Conservation (phyloP, 2,797 vertebrate genomes). For the Tachyglossus aculeatus region DNA sequence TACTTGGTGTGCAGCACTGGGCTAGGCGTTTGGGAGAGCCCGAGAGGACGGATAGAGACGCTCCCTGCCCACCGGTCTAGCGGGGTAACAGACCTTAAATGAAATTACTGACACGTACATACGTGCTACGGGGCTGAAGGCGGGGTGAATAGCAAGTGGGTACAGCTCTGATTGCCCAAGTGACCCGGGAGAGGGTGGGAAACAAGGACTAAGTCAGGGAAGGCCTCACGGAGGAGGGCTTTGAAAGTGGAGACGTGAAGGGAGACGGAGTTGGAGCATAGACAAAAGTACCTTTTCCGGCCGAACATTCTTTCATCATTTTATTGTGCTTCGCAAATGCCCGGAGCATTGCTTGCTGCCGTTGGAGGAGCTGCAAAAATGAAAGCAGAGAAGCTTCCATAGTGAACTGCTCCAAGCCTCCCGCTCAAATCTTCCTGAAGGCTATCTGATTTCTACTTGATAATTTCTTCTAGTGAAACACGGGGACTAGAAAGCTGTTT, state of each 20-base stretch:
- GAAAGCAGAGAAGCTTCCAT: conserved; percentile 18
- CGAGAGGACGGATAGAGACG: too few relatives aligned
- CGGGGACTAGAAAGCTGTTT: too few relatives aligned
- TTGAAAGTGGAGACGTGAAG: background rate
- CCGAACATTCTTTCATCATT: conserved; percentile 90
- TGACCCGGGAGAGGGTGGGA: background rate
- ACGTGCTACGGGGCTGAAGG: too few relatives aligned
- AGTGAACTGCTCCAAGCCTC: conserved; percentile 1
- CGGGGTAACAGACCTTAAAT: background rate
- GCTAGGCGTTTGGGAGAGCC: too few relatives aligned
- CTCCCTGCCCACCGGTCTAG: too few relatives aligned
- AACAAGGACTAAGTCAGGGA: too few relatives aligned
- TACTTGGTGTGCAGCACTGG: too few relatives aligned
- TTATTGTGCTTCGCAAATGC: conserved; percentile 90
- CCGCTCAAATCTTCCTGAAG: too few relatives aligned
- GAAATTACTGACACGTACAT: background rate
- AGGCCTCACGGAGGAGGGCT: too few relatives aligned
- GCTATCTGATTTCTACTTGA: too few relatives aligned
- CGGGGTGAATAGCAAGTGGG: too few relatives aligned
- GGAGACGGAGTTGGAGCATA: background rate
- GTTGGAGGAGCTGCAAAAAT: conserved; percentile 73
- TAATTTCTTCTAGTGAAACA: too few relatives aligned
- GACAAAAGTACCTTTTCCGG: conserved; percentile 83
- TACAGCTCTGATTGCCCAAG: background rate
- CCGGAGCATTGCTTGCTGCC: conserved; percentile 78